phyloP scores from a whole-genome alignment of 2,888 invertebrate genomes.

The Acleris sparsana region DNA sequence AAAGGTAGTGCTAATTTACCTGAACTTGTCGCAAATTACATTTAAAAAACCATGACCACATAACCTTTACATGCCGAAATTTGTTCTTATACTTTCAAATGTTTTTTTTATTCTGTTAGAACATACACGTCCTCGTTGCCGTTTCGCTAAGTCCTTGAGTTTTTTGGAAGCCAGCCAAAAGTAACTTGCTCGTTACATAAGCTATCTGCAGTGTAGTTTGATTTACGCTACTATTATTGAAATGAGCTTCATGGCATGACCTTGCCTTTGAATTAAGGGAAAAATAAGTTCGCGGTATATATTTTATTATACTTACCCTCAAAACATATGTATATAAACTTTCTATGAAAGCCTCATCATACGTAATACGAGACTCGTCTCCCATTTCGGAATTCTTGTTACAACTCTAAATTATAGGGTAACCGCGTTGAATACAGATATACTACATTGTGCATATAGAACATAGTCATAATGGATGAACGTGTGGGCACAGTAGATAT shows the following conservation, averaged over 20 bases:
- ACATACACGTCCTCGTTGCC: slow-evolving; percentile 14
- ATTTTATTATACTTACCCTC: no score
- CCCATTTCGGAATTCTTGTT: slow-evolving; percentile 1
- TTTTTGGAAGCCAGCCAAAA: slow-evolving; percentile 35
- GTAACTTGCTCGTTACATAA: slow-evolving; percentile 30
- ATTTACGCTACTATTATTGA: slow-evolving; percentile 20
- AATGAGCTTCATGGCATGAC: slow-evolving; percentile 8
- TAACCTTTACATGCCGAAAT: no score
- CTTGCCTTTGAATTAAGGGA: slow-evolving; percentile 4
- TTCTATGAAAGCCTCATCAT: background rate
- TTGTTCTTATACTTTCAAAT: background rate
- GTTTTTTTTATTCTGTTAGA: slow-evolving; percentile 4
- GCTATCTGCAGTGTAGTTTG: slow-evolving; percentile 34
- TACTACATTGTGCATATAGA: slow-evolving; percentile 1
- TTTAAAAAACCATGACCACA: no score
- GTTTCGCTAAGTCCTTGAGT: slow-evolving; percentile 21
- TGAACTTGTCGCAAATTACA: no score
- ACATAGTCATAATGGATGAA: background rate
- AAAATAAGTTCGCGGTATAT: background rate
- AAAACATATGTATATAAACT: no score
- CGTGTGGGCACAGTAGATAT: no score
- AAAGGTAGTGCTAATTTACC: no score
- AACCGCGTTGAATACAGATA: background rate
- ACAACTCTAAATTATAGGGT: background rate
- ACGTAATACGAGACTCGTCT: background rate